A percentile compares a stretch with the other conserved stretches of the same genome.
These are phyloP conservation scores for Entosphenus tridentatus DNA, from an alignment of 2,113 vertebrate genomes.

Conservation along the genomic window DNA sequence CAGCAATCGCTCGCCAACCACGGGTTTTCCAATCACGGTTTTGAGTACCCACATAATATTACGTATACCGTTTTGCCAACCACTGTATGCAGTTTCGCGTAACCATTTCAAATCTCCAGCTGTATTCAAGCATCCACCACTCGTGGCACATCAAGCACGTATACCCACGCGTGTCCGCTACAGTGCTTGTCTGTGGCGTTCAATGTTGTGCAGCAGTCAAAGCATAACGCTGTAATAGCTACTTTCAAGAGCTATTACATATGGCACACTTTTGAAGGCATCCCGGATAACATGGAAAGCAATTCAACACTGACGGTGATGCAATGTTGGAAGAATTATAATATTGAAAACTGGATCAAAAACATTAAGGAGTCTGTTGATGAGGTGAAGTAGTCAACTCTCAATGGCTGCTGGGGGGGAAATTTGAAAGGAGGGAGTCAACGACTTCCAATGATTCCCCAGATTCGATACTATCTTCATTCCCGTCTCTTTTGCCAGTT, in stretches of 20 bases:
- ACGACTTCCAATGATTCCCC: not conserved
- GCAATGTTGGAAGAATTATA: not conserved
- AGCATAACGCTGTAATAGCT: not conserved
- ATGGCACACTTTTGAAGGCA: not conserved
- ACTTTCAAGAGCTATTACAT: not conserved
- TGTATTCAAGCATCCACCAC: not conserved
- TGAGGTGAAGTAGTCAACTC: not conserved
- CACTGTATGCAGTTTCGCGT: not conserved
- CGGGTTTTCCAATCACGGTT: not conserved
- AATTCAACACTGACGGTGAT: not conserved
- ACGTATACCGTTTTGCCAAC: not conserved
- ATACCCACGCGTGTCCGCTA: not conserved
- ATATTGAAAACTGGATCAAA: not conserved
- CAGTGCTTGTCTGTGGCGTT: not conserved
- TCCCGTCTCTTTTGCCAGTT: not conserved
- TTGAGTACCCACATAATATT: not conserved
- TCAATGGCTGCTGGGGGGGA: not conserved
- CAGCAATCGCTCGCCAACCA: not conserved
- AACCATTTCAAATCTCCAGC: not conserved
- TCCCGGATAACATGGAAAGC: not conserved
- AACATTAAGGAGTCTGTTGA: not conserved
- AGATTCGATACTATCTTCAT: not conserved
- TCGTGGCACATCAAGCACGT: not conserved
- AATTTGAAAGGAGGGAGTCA: not conserved
- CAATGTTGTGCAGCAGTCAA: not conserved